Percentiles rank a stretch among this genome's conserved stretches.
These are phyloP conservation scores for Meganola albula DNA, from an alignment of 2,888 invertebrate species.

Conservation along the genomic window DNA sequence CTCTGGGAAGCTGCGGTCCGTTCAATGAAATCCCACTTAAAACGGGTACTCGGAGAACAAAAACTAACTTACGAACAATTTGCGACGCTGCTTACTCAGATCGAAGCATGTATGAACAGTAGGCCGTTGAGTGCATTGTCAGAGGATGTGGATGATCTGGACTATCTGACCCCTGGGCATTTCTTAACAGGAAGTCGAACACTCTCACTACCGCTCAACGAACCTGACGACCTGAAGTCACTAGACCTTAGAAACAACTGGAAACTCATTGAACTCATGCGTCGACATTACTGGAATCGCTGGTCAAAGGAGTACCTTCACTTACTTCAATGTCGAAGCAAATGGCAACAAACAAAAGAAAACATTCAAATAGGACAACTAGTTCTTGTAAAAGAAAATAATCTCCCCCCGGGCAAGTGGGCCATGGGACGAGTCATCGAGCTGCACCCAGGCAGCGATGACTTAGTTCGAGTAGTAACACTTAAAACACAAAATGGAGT, in stretches of 20 bases:
- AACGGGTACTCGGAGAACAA: neutral
- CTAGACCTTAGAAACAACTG: conserved; percentile 1
- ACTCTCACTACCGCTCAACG: neutral
- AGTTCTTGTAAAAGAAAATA: no score
- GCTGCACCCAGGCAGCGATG: neutral
- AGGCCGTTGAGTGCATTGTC: neutral
- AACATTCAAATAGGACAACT: no score
- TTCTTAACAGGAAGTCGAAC: neutral
- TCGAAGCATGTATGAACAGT: conserved; percentile 2
- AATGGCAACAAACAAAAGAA: conserved; percentile 6
- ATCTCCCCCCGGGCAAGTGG: no score
- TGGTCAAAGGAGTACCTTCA: conserved; percentile 9
- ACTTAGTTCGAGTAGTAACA: conserved; percentile 1
- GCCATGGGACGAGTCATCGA: no score
- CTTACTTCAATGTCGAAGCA: conserved; percentile 1
- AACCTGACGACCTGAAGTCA: neutral
- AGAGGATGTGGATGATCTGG: neutral
- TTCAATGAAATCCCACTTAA: no score
- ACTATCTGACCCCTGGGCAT: neutral
- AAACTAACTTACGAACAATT: conserved; percentile 3
- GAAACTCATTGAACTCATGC: conserved; percentile 4
- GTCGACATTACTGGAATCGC: conserved; percentile 4
- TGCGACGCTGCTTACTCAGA: conserved; percentile 1
- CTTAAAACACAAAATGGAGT: conserved; percentile 3
- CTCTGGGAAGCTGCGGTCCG: no score